Evolutionary conservation across 2,888 invertebrate species (phyloP), one percentile per base, ranked within the genome.

Genomic region (Eilema caniola): DNA sequence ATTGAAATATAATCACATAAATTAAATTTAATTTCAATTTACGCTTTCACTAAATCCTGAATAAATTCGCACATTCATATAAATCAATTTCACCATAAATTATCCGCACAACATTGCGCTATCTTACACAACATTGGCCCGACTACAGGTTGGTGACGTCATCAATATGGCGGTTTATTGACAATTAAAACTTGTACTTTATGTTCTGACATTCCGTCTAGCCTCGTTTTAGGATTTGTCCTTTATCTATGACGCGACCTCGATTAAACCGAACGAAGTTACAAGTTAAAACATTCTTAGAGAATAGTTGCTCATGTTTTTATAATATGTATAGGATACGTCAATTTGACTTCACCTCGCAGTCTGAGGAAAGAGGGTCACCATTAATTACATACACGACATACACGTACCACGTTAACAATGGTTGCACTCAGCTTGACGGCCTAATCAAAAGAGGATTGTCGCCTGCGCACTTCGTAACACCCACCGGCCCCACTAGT

Each of bases 81-180:
- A n/a, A n/a, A 64, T 47, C 16, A 14, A 65, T 57, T 57, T 59
- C 25, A n/a, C 24, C 37, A 41, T 24, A 59, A 61, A 25, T 60
- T 41, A 60, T 66, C 41, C 41, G 59, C 41, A 66, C 41, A 47
- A 31, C 60, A 57, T 56, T 73, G 67, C 66, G 62, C 69, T 66
- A 66, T 61, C 59, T 80, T 77, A 74, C 71, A 70, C 74, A 78
- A 81, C 81, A 79, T 82, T 82, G 81, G 80, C 81, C 77, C 70
- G n/a, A 81, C 69, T 74, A 24, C 56, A 73, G 74, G 56, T 59
- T 65, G 62, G 25, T 62, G 62, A 67, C 53, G 66, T 65, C 59
- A 60, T 23, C 65, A 66, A 37, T 23, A 62, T 62, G 62, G 66
- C 25, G n/a, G n/a, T 66, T 66, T 69, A 57, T 70, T 61, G 70